Conservation (phyloP, 1,140 invertebrate genomes). For the Metopolophium dirhodum region DNA sequence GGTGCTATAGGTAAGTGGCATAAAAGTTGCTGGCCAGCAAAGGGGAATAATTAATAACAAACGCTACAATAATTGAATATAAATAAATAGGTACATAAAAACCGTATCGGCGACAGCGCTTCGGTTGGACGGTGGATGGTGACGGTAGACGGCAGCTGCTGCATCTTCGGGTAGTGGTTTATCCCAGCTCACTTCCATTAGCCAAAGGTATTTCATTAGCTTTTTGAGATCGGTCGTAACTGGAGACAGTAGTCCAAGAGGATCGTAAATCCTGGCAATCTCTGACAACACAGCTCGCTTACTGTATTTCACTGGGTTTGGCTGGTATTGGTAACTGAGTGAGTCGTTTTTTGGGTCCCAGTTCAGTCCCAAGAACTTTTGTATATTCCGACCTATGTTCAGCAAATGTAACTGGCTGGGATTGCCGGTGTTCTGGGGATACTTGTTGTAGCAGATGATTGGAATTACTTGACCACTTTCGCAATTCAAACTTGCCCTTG, state of each 20-base stretch:
- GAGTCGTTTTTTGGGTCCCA: conserved; percentile 38
- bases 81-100: too few species aligned
- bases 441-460: conserved; percentile 24
- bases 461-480: conserved; percentile 58
- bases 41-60: too few species aligned
- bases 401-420: background rate
- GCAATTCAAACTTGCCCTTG: conserved; percentile 58
- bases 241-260: conserved; percentile 58
- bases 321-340: conserved; percentile 16
- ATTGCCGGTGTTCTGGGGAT: background rate
- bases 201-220: conserved; percentile 59
- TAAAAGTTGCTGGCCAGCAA: too few species aligned
- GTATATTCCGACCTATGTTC: background rate
- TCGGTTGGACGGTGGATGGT: too few species aligned
- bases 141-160: too few species aligned
- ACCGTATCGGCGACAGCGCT: too few species aligned
- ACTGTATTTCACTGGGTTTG: conserved; percentile 33
- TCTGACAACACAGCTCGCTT: conserved; percentile 59
- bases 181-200: conserved; percentile 61
- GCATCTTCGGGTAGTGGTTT: conserved; percentile 60
- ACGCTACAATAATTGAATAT: too few species aligned
- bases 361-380: conserved; percentile 46
- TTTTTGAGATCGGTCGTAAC: conserved; percentile 56
- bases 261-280: conserved; percentile 59
- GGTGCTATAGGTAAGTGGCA: too few species aligned